Evolutionary conservation across 2,113 vertebrate genomes (phyloP).

Genomic region (Chlorodrepanis virens): DNA sequence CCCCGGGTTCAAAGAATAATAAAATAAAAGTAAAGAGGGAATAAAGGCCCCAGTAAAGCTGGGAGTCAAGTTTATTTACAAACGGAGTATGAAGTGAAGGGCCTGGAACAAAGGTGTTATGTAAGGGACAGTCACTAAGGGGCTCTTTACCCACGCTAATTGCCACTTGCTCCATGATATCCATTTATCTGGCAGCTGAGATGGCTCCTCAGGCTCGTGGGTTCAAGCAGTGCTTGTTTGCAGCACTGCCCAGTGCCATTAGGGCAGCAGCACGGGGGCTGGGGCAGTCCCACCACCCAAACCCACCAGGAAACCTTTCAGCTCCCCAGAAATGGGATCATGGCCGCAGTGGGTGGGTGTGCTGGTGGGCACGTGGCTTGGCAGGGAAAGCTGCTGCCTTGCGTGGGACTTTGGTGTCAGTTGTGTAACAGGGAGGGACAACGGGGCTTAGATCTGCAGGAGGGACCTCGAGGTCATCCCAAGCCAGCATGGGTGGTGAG

Average conservation of each 20-base stretch:
- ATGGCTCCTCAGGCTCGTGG: background rate
- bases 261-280: accelerated
- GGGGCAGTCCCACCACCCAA: background rate
- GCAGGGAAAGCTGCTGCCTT: background rate
- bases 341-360: accelerated
- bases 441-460: accelerated
- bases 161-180: background rate
- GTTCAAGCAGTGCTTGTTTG: background rate
- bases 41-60: background rate
- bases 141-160: constrained; percentile 40
- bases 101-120: constrained; percentile 52
- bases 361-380: accelerated
- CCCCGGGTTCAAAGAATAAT: background rate
- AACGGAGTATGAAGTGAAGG: constrained; percentile 30
- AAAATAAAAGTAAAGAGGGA: background rate
- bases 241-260: accelerated
- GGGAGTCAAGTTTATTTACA: constrained; percentile 60
- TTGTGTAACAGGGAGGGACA: background rate
- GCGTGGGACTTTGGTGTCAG: accelerated
- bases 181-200: background rate
- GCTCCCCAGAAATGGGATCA: accelerated
- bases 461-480: background rate
- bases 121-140: constrained; percentile 50
- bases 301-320: accelerated
- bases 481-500: accelerated